Base-by-base conservation (phyloP, 2,113 vertebrate genomes). In the Xiphophorus hellerii region DNA sequence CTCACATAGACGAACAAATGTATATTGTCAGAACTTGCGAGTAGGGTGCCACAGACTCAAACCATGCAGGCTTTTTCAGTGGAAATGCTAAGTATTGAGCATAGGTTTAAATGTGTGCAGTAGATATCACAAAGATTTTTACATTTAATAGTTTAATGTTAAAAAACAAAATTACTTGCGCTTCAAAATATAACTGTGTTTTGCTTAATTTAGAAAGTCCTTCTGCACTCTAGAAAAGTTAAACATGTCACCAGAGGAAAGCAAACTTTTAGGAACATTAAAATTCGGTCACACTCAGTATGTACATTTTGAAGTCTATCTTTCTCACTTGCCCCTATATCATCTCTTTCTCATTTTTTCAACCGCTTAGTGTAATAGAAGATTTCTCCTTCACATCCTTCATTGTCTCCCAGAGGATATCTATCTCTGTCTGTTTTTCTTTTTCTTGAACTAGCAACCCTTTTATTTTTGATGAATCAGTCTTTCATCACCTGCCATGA, bases 401-500 rank as follows among this genome's bases (percentile, higher is more conserved):
- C 0, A 51, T 73, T 63, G 68, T 73, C n/a, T 79, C 60, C 54
- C 65, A 31, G 61, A 13, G 29, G 33, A 27, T 51, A 17, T 39
- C 28, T 71, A 58, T 51, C 35, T 58, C 44, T 33, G 1, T 48
- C 30, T 20, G 29, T 22, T 28, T 81, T 48, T 51, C 33, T 69
- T 17, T 62, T n/a, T 81, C 22, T 61, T 73, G 30, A 39, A 76
- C 76, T 71, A 27, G 6, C 25, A 48, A 58, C 70, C 64, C 65
- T n/a, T 28, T 78, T 69, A 29, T 58, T 78, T 60, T 67, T 71
- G 68, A 83, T 85, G 54, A 78, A 64, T 80, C 66, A n/a, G 42
- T 80, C 68, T 82, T 83, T 68, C 74, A 78, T 82, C 62, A 74
- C 69, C 78, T 72, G 51, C 65, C 0, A 4, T 15, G 69, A 35